Evolutionary conservation across 1,140 invertebrate genomes (phyloP), one percentile per base, ranked within the genome.

Genomic region (Bombus picipes): DNA sequence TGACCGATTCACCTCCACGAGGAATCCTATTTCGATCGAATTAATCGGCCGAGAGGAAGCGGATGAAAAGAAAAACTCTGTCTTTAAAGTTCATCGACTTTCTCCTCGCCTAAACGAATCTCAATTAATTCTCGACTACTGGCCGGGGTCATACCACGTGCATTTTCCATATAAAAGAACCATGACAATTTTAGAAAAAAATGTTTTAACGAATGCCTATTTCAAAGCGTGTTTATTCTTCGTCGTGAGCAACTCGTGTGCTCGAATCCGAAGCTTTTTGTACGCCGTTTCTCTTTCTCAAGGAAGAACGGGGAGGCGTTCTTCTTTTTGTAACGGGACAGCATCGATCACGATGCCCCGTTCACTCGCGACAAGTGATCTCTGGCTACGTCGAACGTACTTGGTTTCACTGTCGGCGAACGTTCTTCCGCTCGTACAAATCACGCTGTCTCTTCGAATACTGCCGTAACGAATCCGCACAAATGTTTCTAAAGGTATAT

Each of bases 401-500:
- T 71, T 73, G 78, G 47, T 86, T 81, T 47, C 76, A 62, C 34
- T 80, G 32, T 41, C 75, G 53, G 34, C 71, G 47, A 22, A 41
- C n/a, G 39, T n/a, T 84, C 57, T 62, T 65, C 71, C 28, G 34
- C 47, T 75, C 74, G 47, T 39, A 65, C 87, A 59, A 81, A 86
- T 73, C 18, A 65, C 59, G 68, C 72, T 73, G 65, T 81, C 77
- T 65, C 59, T 41, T 68, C 74, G 66, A 75, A 89, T 81, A 89
- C 89, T 89, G 89, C 89, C 89, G 89, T 86, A 84, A 83, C 87
- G 76, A 87, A 89, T 87, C 81, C 76, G 74, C 79, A 83, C 82
- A 83, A 83, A 82, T 43, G 74, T 79, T 68, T 83, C 72, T 53
- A 77, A 37, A 76, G 37, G 32, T 71, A 72, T 59, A 39, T n/a